These are phyloP conservation scores for Punctoribates punctum DNA, from an alignment of 2,888 invertebrate genomes.

Conservation along the genomic window DNA sequence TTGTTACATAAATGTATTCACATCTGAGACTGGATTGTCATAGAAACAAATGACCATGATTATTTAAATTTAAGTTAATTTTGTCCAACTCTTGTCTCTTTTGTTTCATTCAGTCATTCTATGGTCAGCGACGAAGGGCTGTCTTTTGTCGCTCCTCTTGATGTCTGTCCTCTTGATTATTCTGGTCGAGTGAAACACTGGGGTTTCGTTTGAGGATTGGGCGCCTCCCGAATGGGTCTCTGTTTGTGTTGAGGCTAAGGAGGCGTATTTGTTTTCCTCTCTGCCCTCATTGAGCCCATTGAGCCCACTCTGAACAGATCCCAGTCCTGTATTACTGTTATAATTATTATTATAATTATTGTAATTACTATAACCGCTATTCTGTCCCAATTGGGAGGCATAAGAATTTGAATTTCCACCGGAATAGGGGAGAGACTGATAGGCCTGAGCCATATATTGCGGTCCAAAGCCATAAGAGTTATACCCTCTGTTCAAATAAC, in stretches of 20 bases:
- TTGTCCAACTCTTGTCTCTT: no score
- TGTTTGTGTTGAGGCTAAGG: neutral
- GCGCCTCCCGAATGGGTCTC: neutral
- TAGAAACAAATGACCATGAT: no score
- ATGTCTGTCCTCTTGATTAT: neutral
- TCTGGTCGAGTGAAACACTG: conserved; percentile 16
- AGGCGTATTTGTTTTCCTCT: conserved; percentile 19
- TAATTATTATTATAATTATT: conserved; percentile 8
- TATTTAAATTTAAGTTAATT: no score
- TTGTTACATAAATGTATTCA: no score
- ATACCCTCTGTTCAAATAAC: neutral
- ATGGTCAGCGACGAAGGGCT: no score
- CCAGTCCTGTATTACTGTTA: conserved; percentile 13
- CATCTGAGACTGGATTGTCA: no score
- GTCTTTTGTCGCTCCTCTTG: no score
- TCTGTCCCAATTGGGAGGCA: neutral
- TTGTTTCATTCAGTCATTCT: no score
- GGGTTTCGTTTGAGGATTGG: neutral
- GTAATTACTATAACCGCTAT: neutral
- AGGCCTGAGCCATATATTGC: neutral
- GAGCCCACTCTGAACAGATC: conserved; percentile 1
- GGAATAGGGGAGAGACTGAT: no score
- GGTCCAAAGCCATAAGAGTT: neutral
- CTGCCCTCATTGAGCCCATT: neutral
- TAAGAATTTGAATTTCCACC: no score